phyloP scores from a whole-genome alignment of 35 echinoderm and acorn worm genomes.

The Eucidaris tribuloides region DNA sequence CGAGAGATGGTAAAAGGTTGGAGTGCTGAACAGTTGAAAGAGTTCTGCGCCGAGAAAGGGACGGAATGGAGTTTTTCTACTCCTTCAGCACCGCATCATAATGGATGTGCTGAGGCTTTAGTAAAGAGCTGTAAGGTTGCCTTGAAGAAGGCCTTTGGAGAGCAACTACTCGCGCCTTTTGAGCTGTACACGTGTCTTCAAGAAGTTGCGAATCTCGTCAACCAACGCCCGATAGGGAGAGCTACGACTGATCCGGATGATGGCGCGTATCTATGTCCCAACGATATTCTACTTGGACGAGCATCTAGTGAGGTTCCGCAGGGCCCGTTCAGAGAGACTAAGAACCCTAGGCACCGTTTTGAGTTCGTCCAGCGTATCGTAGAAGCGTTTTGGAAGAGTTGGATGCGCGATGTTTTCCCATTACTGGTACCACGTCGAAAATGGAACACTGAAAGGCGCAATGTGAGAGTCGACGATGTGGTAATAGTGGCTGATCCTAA shows the following conservation, averaged over 20 bases:
- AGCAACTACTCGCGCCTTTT: slow-evolving; percentile 15
- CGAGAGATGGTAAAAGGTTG: slow-evolving; percentile 38
- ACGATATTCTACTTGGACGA: slow-evolving; percentile 35
- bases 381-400: slow-evolving; percentile 41
- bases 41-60: slow-evolving; percentile 43
- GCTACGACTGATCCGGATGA: slow-evolving; percentile 45
- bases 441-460: slow-evolving; percentile 45
- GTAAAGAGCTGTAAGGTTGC: slow-evolving; percentile 63
- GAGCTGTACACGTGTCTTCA: slow-evolving; percentile 22
- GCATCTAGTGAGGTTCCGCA: slow-evolving; percentile 23
- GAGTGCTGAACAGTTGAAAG: slow-evolving; percentile 26
- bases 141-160: not conserved
- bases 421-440: slow-evolving; percentile 36
- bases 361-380: slow-evolving; percentile 42
- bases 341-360: slow-evolving; percentile 17
- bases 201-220: too few species aligned
- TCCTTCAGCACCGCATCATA: slow-evolving; percentile 60
- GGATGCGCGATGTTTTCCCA: slow-evolving; percentile 48
- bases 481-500: slow-evolving; percentile 47
- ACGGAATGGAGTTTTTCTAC: slow-evolving; percentile 47
- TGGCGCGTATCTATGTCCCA: slow-evolving; percentile 31
- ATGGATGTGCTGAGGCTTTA: slow-evolving; percentile 63
- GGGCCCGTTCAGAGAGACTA: slow-evolving; percentile 33
- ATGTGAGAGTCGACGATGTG: slow-evolving; percentile 22
- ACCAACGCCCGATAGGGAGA: slow-evolving; percentile 45